A percentile compares a stretch with the other conserved stretches of the same genome.
Evolutionary conservation across 2,797 vertebrate genomes (phyloP).

Genomic region (Melanotaenia pygmaea): DNA sequence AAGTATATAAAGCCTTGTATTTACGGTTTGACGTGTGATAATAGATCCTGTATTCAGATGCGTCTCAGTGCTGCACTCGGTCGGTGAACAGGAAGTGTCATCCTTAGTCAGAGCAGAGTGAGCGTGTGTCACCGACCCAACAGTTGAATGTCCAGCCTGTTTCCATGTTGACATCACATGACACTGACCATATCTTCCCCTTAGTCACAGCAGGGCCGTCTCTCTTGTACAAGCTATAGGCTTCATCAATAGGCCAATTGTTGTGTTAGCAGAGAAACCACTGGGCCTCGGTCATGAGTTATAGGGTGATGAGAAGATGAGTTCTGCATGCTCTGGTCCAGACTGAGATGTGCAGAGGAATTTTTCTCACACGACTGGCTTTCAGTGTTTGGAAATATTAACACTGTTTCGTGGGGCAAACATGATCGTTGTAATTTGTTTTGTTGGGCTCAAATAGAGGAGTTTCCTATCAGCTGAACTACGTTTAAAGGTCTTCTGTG

Average conservation of each 20-base stretch:
- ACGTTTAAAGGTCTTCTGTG: not conserved
- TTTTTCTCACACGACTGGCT: slow-evolving; percentile 2
- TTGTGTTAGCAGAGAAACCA: slow-evolving; percentile 41
- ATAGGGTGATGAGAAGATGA: slow-evolving; percentile 46
- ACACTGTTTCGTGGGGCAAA: slow-evolving; percentile 1
- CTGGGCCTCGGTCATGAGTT: slow-evolving; percentile 62
- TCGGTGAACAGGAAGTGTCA: slow-evolving; percentile 43
- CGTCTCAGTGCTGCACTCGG: not conserved
- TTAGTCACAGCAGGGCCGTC: slow-evolving; percentile 39
- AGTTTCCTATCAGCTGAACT: slow-evolving; percentile 15
- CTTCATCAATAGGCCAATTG: slow-evolving; percentile 66
- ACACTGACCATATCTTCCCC: slow-evolving; percentile 49
- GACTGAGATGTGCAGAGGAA: slow-evolving; percentile 1
- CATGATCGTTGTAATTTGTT: not conserved
- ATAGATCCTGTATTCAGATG: not conserved
- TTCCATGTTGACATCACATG: slow-evolving; percentile 72
- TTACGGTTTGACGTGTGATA: not conserved
- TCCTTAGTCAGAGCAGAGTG: slow-evolving; percentile 62
- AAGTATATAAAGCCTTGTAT: no score
- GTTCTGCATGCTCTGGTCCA: slow-evolving; percentile 19
- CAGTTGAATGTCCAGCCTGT: slow-evolving; percentile 51
- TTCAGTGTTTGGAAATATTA: slow-evolving; percentile 9
- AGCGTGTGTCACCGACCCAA: slow-evolving; percentile 69
- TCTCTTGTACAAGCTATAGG: slow-evolving; percentile 39
- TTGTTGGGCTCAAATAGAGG: slow-evolving; percentile 8